Base-by-base conservation (phyloP, 2,888 invertebrate species). In the Sclerodermus sp. region DNA sequence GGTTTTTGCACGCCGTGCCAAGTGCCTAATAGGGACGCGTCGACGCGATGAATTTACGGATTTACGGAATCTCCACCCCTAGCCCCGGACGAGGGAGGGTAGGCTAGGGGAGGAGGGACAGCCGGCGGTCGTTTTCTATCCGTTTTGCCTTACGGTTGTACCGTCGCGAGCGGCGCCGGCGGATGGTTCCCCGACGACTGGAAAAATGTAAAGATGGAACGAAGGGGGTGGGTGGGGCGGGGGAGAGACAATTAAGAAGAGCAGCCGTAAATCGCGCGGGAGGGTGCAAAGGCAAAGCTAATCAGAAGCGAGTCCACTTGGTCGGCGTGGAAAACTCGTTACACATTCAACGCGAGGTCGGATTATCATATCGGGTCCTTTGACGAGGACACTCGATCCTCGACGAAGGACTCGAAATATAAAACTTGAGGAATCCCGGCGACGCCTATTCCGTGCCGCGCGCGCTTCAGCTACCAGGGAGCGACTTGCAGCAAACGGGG, bases 331-430 rank as follows among this genome's bases (percentile, higher is more conserved):
- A 12, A 34, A 55, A 47, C 67, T 72, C 71, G 69, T 76, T 76
- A 73, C 68, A 72, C 69, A 77, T 77, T 77, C 77, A 75, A 67
- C 67, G 67, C 67, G 67, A 66, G 67, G 54, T 60, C 53, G 57
- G 68, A 76, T 76, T 75, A 77, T 76, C 75, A 74, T 77, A 71
- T 72, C 66, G 60, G 58, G 66, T 61, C 71, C 72, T 77, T 77
- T 74, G 75, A 74, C 70, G 63, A 59, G 62, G 60, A 53, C 49
- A 43, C 56, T 55, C 53, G 57, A 60, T 60, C 48, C 57, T 50
- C 49, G 56, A 40, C 55, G 54, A 48, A 58, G 54, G 64, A 64
- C 57, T 53, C 53, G 56, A 64, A 60, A 66, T 67, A 64, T 64
- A 70, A 70, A 71, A 64, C 66, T 64, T 64, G 60, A 70, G 64